Evolutionary conservation across 2,113 vertebrate species (phyloP), one percentile per base, ranked within the genome.

Genomic region (Isichthys henryi): DNA sequence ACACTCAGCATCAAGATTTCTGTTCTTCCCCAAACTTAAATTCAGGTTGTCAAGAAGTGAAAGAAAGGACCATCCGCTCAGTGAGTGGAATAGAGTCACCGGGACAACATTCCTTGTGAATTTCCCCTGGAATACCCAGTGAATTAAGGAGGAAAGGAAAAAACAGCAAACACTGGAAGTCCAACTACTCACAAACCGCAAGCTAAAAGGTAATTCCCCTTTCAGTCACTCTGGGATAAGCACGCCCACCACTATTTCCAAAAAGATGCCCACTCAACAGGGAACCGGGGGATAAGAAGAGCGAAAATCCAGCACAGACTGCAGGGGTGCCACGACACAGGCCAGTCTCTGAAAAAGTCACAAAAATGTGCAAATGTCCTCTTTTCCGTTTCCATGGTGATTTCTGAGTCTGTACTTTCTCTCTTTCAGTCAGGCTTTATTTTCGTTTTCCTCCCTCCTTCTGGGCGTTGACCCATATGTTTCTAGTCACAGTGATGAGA

Each of bases 401-500:
- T 80, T 43, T n/a, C 66, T 50, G 9, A 46, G 70, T 80, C 74
- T 11, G n/a, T 66, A 70, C 46, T 62, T n/a, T 13, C 88, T 53
- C 48, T 56, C 88, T 53, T 52, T 53, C 15, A 45, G 66, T 77
- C 88, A 31, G 27, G 21, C 88, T 89, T 31, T 88, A 66, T 77
- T 39, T 58, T 84, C 62, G 10, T 70, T 70, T 43, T 31, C 21
- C 39, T 85, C 90, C 74, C 80, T 90, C 89, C 70, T 87, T 15
- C 83, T 19, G 27, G n/a, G 53, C n/a, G 39, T 53, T 48, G 45
- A 48, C 82, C 82, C 45, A 80, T 48, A 48, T 87, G 49, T 35
- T 87, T 82, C 39, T 52, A 83, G 70, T 62, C 49, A 85, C 8
- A 48, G 23, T 35, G 77, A 90, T 83, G 86, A 83, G 43, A 88